Conservation (phyloP, 2,797 vertebrate species). For the Telmatherina bonti region DNA sequence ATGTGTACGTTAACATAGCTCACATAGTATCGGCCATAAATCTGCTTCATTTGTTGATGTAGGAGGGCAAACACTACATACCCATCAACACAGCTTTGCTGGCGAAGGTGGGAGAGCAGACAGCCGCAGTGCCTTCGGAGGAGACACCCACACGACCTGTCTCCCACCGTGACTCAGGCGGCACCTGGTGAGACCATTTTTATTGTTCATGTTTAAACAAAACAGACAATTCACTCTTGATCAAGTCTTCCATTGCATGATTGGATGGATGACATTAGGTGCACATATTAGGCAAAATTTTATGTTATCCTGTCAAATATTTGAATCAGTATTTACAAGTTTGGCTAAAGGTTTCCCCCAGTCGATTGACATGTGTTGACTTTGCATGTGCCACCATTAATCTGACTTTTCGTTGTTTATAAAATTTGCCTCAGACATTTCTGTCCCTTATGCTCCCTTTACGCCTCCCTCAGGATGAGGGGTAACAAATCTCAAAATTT, state of each 20-base stretch:
- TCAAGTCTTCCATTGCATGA: not conserved
- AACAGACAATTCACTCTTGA: not conserved
- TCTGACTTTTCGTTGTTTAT: not conserved
- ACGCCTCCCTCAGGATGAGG: not conserved
- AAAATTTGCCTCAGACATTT: slow-evolving; percentile 5
- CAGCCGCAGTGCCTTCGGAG: slow-evolving; percentile 74
- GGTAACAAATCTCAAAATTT: not conserved
- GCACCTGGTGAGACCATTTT: slow-evolving; percentile 83
- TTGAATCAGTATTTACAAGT: not conserved
- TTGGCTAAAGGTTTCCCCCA: not conserved
- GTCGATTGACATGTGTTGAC: not conserved
- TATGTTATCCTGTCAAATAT: not conserved
- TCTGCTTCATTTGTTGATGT: slow-evolving; percentile 31
- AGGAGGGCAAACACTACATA: slow-evolving; percentile 97
- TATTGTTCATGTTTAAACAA: slow-evolving; percentile 10
- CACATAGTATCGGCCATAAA: slow-evolving; percentile 31
- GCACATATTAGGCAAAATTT: not conserved
- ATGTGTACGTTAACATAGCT: slow-evolving; percentile 33
- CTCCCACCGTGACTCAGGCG: slow-evolving; percentile 84
- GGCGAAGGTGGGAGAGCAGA: slow-evolving; percentile 79
- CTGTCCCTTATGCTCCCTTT: not conserved
- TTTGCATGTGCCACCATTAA: not conserved
- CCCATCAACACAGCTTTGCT: slow-evolving; percentile 91
- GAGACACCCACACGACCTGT: slow-evolving; percentile 76
- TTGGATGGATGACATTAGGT: not conserved